Conservation (phyloP, 1,140 invertebrate species). For the Anthonomus grandis region DNA sequence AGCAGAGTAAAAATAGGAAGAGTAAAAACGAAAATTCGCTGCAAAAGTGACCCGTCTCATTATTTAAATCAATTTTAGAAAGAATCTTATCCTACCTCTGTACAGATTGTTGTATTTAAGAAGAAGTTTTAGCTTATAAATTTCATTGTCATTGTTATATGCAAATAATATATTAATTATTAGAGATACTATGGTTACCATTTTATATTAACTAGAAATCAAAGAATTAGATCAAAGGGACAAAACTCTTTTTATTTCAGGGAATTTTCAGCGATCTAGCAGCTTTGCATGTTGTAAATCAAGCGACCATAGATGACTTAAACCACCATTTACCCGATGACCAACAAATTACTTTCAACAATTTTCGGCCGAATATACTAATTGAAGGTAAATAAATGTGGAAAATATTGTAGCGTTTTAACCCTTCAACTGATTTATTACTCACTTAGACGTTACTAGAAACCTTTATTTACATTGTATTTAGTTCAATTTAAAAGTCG, state of each 20-base stretch:
- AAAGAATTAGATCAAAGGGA: background rate
- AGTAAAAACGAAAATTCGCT: too few species aligned
- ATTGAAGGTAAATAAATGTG: slow-evolving; percentile 54
- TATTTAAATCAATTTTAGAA: too few species aligned
- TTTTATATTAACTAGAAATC: background rate
- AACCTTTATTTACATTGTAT: too few species aligned
- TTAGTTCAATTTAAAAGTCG: too few species aligned
- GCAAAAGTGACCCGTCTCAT: too few species aligned
- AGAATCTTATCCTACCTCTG: too few species aligned
- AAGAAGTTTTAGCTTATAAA: background rate
- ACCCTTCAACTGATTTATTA: too few species aligned
- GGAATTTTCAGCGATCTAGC: slow-evolving; percentile 25
- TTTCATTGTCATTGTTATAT: too few species aligned
- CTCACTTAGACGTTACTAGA: too few species aligned
- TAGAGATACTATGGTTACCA: background rate
- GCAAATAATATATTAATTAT: background rate
- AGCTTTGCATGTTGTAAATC: slow-evolving; percentile 54
- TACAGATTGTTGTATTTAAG: too few species aligned
- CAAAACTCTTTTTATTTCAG: slow-evolving; percentile 16
- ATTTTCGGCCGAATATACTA: slow-evolving; percentile 67
- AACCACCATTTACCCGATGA: slow-evolving; percentile 54
- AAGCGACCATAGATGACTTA: slow-evolving; percentile 60
- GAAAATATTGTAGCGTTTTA: too few species aligned
- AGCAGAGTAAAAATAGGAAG: too few species aligned
- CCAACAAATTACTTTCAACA: slow-evolving; percentile 50